Conservation (phyloP, 2,113 vertebrate genomes). For the Ciconia stormi region DNA sequence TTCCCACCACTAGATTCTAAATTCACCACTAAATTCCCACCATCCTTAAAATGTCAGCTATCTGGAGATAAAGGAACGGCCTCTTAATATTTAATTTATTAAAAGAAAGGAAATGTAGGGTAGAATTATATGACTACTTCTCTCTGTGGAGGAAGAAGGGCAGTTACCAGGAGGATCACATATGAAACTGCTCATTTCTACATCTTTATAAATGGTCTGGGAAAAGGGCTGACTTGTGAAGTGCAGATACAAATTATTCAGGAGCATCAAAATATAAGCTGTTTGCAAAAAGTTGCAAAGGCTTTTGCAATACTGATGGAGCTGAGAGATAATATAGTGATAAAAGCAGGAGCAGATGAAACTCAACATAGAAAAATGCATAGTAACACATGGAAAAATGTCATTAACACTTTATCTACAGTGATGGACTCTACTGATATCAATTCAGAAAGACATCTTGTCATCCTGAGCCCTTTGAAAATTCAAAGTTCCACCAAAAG, state of each 20-base stretch:
- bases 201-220: background rate
- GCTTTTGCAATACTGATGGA: background rate
- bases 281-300: background rate
- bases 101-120: background rate
- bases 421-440: background rate
- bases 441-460: background rate
- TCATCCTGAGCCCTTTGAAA: background rate
- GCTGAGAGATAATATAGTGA: background rate
- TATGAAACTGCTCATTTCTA: background rate
- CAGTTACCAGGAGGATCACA: background rate
- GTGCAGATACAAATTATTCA: background rate
- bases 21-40: background rate
- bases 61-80: background rate
- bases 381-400: background rate
- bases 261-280: background rate
- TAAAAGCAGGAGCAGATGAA: background rate
- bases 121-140: background rate
- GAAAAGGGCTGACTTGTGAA: background rate
- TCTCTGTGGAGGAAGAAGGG: background rate
- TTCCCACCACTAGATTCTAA: background rate
- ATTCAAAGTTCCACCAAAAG: background rate
- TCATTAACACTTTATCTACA: background rate
- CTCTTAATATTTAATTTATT: background rate
- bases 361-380: background rate
- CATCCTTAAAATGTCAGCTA: background rate